Evolutionary conservation across 2,113 vertebrate species (phyloP).

Genomic region (Aleadryas rufinucha): DNA sequence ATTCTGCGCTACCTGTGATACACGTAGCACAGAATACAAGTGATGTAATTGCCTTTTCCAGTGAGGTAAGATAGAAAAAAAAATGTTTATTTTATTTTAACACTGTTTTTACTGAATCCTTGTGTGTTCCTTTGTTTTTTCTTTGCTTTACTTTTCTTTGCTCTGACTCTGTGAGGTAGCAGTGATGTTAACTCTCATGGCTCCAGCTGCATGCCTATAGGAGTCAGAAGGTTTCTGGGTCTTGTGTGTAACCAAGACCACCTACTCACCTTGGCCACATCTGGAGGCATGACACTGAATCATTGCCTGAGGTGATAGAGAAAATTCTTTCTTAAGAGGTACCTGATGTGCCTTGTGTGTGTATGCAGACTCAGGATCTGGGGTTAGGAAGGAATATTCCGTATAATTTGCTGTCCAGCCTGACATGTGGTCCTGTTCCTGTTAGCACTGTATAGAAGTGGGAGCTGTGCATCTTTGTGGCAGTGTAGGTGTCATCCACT

Average conservation of each 20-base stretch:
- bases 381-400: background rate
- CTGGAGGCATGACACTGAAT: background rate
- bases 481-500: background rate
- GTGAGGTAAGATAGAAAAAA: background rate
- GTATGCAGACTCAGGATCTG: background rate
- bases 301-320: background rate
- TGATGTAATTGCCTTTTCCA: background rate
- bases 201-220: background rate
- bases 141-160: background rate
- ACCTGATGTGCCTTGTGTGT: background rate
- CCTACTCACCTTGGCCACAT: background rate
- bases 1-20: background rate
- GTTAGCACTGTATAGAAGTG: rapidly evolving
- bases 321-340: background rate
- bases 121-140: background rate
- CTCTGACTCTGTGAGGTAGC: background rate
- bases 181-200: background rate
- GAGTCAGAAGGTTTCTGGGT: background rate
- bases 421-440: background rate
- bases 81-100: background rate
- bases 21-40: too few species aligned
- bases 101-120: background rate
- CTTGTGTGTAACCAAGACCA: background rate
- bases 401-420: background rate
- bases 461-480: background rate